Conservation (phyloP, 2,797 vertebrate genomes). For the Allobates femoralis region DNA sequence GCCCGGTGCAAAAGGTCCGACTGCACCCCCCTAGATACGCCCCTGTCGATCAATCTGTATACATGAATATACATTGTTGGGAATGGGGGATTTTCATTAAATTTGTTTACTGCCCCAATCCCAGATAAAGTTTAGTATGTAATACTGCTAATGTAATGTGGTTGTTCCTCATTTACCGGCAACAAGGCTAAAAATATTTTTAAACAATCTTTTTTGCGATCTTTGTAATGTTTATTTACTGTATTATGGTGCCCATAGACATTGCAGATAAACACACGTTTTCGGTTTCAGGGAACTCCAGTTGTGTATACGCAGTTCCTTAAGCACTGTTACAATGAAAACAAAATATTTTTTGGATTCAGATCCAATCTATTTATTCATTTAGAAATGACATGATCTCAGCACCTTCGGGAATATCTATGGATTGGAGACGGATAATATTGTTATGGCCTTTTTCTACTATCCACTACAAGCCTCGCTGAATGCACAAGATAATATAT, state of each 20-base stretch:
- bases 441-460: conserved; percentile 39
- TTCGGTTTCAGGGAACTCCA: conserved; percentile 46
- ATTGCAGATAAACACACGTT: conserved; percentile 53
- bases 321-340: conserved; percentile 42
- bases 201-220: conserved; percentile 49
- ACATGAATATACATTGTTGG: not conserved
- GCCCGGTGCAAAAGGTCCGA: no score
- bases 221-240: conserved; percentile 54
- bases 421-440: conserved; percentile 29
- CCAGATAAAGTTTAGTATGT: not conserved
- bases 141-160: conserved; percentile 10
- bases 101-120: not conserved
- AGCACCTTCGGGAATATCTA: conserved; percentile 19
- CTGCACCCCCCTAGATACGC: no score
- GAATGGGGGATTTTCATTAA: not conserved
- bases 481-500: conserved; percentile 46
- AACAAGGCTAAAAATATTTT: conserved; percentile 37
- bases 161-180: conserved; percentile 6
- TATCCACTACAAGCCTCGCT: not conserved
- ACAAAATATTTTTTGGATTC: conserved; percentile 31
- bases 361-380: conserved; percentile 22
- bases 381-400: conserved; percentile 25
- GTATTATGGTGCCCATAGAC: conserved; percentile 42
- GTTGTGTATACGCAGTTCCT: conserved; percentile 47
- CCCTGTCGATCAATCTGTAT: not conserved